Evolutionary conservation across 2,888 invertebrate genomes (phyloP).

Genomic region (Hartigia nigra): DNA sequence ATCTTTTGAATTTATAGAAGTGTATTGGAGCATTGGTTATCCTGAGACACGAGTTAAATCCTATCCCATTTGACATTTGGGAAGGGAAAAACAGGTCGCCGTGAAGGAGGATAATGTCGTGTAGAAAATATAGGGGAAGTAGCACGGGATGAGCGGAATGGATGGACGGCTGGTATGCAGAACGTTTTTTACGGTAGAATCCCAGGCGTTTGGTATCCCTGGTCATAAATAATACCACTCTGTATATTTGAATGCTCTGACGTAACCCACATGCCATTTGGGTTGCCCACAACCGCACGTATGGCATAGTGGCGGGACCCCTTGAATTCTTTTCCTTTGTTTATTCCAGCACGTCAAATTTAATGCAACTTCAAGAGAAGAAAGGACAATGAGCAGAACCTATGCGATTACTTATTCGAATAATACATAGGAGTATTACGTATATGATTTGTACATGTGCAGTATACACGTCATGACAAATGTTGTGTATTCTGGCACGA

Average conservation of each 20-base stretch:
- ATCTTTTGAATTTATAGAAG: not conserved
- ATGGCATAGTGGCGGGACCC: slow-evolving; percentile 13
- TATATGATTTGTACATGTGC: not conserved
- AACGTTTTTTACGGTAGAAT: slow-evolving; percentile 32
- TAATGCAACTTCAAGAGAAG: slow-evolving; percentile 37
- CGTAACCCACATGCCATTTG: slow-evolving; percentile 60
- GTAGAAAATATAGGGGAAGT: slow-evolving; percentile 16
- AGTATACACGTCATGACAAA: not conserved
- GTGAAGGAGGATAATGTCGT: slow-evolving; percentile 1
- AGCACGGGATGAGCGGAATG: slow-evolving; percentile 24
- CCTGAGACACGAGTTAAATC: not conserved
- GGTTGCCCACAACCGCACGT: slow-evolving; percentile 26
- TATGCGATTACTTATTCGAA: slow-evolving; percentile 2
- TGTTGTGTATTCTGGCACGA: not conserved
- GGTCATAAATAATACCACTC: slow-evolving; percentile 62
- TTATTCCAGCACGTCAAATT: slow-evolving; percentile 49
- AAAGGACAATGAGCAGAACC: slow-evolving; percentile 14
- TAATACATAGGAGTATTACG: not conserved
- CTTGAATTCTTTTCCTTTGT: slow-evolving; percentile 51
- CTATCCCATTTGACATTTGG: not conserved
- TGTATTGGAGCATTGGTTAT: not conserved
- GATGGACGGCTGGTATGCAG: slow-evolving; percentile 34
- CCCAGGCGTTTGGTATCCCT: slow-evolving; percentile 47
- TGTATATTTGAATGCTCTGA: slow-evolving; percentile 63
- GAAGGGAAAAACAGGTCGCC: not conserved